phyloP scores from a whole-genome alignment of 30 jellyfish, hydroid and myxozoan species.

The Chironex yamaguchii region DNA sequence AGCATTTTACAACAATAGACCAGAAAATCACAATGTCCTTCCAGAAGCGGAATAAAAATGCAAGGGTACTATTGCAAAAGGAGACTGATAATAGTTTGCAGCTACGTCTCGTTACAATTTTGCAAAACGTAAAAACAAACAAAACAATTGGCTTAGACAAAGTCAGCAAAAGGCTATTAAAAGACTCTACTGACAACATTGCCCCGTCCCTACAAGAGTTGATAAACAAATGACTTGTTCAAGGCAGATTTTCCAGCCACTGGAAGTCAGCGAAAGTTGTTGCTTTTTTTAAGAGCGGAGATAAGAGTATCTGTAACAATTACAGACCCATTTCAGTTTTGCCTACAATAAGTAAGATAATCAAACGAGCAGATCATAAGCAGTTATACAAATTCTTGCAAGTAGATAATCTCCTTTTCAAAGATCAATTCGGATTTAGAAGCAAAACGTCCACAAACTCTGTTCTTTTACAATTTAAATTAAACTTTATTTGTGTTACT shows the following conservation, averaged over 20 bases:
- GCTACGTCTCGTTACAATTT: slow-evolving; percentile 62
- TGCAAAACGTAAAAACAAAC: slow-evolving; percentile 56
- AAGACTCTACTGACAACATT: background rate
- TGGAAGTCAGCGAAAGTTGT: background rate
- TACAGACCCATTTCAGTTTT: background rate
- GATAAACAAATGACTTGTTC: background rate
- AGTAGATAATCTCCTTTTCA: too few species aligned
- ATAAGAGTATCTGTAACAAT: background rate
- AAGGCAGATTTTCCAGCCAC: background rate
- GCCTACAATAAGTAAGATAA: background rate
- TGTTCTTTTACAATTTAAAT: too few species aligned
- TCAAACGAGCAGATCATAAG: too few species aligned
- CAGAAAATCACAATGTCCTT: slow-evolving; percentile 64
- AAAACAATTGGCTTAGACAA: too few species aligned
- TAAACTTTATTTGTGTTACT: too few species aligned
- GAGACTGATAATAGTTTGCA: slow-evolving; percentile 68
- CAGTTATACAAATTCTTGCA: too few species aligned
- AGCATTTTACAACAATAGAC: slow-evolving; percentile 61
- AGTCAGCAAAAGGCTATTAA: slow-evolving; percentile 61
- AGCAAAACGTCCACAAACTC: too few species aligned
- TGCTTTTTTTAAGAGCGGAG: background rate
- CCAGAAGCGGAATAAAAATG: slow-evolving; percentile 33
- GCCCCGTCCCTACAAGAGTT: background rate
- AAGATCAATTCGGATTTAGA: too few species aligned
- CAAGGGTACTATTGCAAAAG: slow-evolving; percentile 66